Conservation (phyloP, 2,113 vertebrate species). For the Zeus faber region DNA sequence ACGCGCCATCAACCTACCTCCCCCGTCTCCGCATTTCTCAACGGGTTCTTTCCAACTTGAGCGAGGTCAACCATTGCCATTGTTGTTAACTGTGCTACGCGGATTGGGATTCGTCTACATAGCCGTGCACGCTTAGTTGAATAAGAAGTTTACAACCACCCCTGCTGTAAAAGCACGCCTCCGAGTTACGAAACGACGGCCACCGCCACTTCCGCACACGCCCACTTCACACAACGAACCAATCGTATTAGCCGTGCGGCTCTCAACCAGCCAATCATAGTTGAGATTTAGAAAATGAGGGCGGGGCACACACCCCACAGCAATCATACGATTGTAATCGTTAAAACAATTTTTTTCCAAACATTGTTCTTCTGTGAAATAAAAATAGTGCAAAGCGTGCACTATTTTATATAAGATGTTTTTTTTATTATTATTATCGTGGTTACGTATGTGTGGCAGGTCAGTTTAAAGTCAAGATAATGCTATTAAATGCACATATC, state of each 20-base stretch:
- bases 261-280: slow-evolving; percentile 38
- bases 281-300: fast-evolving
- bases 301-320: too few relatives aligned
- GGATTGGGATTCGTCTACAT: too few relatives aligned
- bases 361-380: too few relatives aligned
- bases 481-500: too few relatives aligned
- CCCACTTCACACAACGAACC: slow-evolving; percentile 21
- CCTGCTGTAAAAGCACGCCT: not conserved
- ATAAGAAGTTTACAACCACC: not conserved
- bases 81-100: not conserved
- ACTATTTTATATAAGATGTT: too few relatives aligned
- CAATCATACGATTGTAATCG: too few relatives aligned
- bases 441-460: too few relatives aligned
- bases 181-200: slow-evolving; percentile 48
- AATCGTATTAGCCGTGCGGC: slow-evolving; percentile 17
- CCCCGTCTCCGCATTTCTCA: slow-evolving; percentile 71
- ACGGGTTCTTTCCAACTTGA: slow-evolving; percentile 67
- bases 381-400: too few relatives aligned
- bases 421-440: too few relatives aligned
- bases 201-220: slow-evolving; percentile 29
- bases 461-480: too few relatives aligned
- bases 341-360: too few relatives aligned
- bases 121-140: too few relatives aligned
- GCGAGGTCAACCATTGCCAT: slow-evolving; percentile 72
- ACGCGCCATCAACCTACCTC: slow-evolving; percentile 59